These are phyloP conservation scores for Todus mexicanus DNA, from an alignment of 2,797 vertebrate species.

Conservation along the genomic window DNA sequence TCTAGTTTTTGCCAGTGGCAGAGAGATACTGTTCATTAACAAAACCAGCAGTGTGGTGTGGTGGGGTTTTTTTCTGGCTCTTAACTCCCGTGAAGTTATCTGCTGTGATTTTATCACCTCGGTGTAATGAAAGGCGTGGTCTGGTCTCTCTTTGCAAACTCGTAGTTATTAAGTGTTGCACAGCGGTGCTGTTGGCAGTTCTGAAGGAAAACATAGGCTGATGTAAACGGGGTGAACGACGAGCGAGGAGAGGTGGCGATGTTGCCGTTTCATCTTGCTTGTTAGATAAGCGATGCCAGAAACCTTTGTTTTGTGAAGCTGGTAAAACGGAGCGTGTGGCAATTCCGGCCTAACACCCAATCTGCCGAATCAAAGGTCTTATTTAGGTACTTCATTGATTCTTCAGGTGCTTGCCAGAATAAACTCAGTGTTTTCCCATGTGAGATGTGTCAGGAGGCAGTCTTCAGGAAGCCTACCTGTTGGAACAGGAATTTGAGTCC, in stretches of 20 bases:
- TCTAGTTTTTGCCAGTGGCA: background rate
- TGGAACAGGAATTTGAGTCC: background rate
- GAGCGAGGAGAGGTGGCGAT: background rate
- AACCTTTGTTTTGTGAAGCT: background rate
- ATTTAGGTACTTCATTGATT: background rate
- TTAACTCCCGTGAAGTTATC: background rate
- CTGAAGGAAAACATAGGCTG: background rate
- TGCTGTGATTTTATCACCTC: background rate
- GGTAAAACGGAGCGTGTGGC: background rate
- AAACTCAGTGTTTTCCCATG: background rate
- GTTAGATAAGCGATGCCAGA: background rate
- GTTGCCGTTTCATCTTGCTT: background rate
- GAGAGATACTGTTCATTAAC: background rate
- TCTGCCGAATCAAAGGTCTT: background rate
- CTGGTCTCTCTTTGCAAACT: background rate
- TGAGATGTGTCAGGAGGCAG: background rate
- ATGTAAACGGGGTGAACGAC: background rate
- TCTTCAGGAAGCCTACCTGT: background rate
- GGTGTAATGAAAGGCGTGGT: background rate
- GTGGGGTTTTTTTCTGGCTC: background rate
- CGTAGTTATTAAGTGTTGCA: background rate
- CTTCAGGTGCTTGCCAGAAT: background rate
- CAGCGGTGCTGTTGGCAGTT: background rate
- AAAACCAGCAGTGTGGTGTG: background rate
- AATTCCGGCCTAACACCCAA: background rate